Percentiles rank a stretch among this genome's conserved stretches.
Evolutionary conservation across 2,797 vertebrate genomes (phyloP).

Genomic region (Synaphobranchus kaupii): DNA sequence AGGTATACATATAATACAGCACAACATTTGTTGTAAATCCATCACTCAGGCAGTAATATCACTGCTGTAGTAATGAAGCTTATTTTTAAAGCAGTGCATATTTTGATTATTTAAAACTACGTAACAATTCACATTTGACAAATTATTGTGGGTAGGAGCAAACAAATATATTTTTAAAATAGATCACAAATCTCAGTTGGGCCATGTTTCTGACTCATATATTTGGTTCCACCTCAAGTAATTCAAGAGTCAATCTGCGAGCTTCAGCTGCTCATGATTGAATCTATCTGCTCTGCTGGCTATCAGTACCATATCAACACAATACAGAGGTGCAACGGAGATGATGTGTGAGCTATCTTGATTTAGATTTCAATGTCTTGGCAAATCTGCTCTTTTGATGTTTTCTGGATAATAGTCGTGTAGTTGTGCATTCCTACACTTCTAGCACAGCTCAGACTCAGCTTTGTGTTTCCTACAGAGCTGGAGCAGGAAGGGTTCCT

Average conservation of each 20-base stretch:
- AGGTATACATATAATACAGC: background rate
- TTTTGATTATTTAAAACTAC: background rate
- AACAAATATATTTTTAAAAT: background rate
- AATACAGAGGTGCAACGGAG: background rate
- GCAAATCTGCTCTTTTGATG: background rate
- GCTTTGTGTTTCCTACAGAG: too few species aligned
- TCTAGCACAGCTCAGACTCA: too few species aligned
- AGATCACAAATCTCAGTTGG: background rate
- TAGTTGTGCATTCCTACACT: background rate
- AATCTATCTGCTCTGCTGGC: background rate
- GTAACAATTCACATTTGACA: background rate
- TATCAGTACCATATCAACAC: background rate
- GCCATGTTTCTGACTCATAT: background rate
- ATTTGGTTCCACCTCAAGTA: background rate
- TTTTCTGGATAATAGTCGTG: background rate
- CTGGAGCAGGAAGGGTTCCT: too few species aligned
- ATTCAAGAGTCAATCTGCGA: background rate
- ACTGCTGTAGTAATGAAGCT: background rate
- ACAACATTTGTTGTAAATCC: too few species aligned
- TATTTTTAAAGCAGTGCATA: background rate
- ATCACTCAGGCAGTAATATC: background rate
- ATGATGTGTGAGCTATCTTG: background rate
- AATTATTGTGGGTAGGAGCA: background rate
- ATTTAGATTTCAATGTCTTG: background rate
- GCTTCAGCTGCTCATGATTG: background rate